Conservation (phyloP, 2,888 invertebrate genomes). For the Eilema caniola region DNA sequence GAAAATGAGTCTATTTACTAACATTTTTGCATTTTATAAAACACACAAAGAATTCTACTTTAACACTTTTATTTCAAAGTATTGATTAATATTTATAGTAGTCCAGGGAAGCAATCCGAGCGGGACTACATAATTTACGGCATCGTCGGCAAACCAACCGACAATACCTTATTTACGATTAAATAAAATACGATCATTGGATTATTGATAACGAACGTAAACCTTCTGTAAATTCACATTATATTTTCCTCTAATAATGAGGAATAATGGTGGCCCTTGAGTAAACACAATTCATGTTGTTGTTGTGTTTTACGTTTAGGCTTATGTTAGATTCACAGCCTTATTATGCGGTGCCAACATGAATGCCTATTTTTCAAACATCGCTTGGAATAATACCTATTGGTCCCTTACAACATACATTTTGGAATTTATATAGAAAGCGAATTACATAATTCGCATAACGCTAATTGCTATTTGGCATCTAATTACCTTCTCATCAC, state of each 20-base stretch:
- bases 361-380: background rate
- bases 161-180: conserved; percentile 74
- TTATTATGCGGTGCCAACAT: background rate
- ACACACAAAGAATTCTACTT: conserved; percentile 57
- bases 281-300: conserved; percentile 1
- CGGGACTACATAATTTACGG: conserved; percentile 71
- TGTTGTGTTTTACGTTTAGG: background rate
- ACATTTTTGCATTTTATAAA: conserved; percentile 27
- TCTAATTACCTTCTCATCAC: too few species aligned
- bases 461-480: too few species aligned
- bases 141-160: conserved; percentile 54
- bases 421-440: too few species aligned
- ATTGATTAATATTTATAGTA: conserved; percentile 78
- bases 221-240: conserved; percentile 41
- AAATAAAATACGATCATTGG: conserved; percentile 77
- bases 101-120: conserved; percentile 66
- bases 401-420: background rate
- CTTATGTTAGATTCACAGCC: background rate
- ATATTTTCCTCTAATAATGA: conserved; percentile 48
- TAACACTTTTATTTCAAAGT: conserved; percentile 67
- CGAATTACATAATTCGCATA: too few species aligned
- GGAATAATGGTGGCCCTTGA: conserved; percentile 28
- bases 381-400: background rate
- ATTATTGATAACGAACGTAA: conserved; percentile 65
- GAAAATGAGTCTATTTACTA: conserved; percentile 12